Percentiles rank a stretch among this genome's conserved stretches.
phyloP scores from a whole-genome alignment of 2,113 vertebrate genomes.

The Erinaceus europaeus region DNA sequence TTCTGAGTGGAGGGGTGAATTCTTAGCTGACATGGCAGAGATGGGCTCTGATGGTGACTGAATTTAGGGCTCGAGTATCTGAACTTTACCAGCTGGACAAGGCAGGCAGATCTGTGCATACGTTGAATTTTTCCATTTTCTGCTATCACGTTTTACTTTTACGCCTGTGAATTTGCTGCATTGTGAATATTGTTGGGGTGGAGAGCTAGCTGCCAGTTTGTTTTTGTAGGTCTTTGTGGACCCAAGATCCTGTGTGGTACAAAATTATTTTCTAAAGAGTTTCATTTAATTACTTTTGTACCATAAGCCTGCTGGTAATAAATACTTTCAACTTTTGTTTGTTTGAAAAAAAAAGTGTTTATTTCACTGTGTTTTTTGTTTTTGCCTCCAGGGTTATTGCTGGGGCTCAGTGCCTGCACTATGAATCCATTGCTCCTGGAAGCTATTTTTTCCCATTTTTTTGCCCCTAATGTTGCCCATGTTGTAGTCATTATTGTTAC shows the following conservation, averaged over 20 bases:
- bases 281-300: conserved; percentile 24
- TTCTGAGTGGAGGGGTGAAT: not conserved
- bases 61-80: not conserved
- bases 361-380: no score
- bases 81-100: not conserved
- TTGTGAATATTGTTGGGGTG: no score
- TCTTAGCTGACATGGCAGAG: conserved; percentile 1
- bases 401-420: no score
- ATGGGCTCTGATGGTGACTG: not conserved
- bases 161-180: not conserved
- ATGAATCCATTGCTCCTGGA: no score
- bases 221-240: no score
- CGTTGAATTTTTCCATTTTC: not conserved
- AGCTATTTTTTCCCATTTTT: no score
- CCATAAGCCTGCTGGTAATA: not conserved
- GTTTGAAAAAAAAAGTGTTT: not conserved
- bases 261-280: not conserved
- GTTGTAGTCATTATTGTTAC: no score
- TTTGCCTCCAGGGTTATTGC: no score
- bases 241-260: not conserved
- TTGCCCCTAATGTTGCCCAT: no score
- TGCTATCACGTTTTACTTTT: not conserved
- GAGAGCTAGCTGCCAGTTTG: no score
- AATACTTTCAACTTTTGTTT: conserved; percentile 2
- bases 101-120: not conserved